Conservation (phyloP, 2,888 invertebrate species). For the Brachyptera risi region DNA sequence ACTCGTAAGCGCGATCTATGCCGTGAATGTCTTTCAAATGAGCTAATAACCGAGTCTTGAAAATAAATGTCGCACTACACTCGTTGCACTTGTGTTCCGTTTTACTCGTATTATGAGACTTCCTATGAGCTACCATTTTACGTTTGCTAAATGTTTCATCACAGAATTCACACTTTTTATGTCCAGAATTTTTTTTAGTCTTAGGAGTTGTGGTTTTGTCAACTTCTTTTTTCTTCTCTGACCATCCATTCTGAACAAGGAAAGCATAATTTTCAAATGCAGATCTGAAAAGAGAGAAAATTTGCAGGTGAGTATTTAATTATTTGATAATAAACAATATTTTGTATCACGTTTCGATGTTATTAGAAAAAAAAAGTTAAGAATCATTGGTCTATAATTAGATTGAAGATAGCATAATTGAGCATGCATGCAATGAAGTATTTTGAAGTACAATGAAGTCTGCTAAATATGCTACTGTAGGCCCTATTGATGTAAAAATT, state of each 20-base stretch:
- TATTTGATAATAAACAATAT: too few species aligned
- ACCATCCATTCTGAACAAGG: slow-evolving; percentile 11
- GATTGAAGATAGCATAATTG: too few species aligned
- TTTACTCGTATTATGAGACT: slow-evolving; percentile 34
- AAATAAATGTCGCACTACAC: slow-evolving; percentile 43
- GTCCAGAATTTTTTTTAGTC: neutral
- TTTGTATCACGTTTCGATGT: too few species aligned
- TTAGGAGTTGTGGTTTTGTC: neutral
- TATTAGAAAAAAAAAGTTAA: too few species aligned
- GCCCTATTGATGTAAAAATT: too few species aligned
- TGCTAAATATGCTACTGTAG: too few species aligned
- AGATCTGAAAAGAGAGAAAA: slow-evolving; percentile 15
- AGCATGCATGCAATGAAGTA: too few species aligned
- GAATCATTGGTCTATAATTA: too few species aligned
- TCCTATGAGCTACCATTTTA: slow-evolving; percentile 8
- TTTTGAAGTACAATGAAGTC: too few species aligned
- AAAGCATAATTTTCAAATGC: slow-evolving; percentile 16
- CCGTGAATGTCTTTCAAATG: slow-evolving; percentile 40
- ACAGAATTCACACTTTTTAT: slow-evolving; percentile 14
- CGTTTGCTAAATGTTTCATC: slow-evolving; percentile 9
- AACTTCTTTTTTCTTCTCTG: slow-evolving; percentile 3
- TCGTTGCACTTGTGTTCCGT: slow-evolving; percentile 46
- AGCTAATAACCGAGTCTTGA: slow-evolving; percentile 40
- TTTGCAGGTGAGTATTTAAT: too few species aligned
- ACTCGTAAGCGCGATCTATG: slow-evolving; percentile 41